These are phyloP conservation scores for Heterodera schachtii DNA, from an alignment of 1,140 invertebrate species.

Conservation along the genomic window DNA sequence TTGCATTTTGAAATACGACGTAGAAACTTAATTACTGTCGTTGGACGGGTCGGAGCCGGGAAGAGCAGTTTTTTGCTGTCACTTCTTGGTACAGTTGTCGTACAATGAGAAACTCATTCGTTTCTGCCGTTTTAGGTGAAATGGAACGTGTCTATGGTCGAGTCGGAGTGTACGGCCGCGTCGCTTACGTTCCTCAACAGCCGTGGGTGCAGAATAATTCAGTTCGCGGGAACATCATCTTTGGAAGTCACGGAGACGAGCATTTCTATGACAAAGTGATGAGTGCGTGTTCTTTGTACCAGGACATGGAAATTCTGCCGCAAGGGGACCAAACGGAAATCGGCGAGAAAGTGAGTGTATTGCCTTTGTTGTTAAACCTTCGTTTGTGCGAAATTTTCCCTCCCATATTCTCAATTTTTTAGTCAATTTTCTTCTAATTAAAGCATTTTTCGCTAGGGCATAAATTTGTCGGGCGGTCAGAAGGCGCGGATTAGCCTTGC, in stretches of 20 bases:
- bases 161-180: conserved; percentile 36
- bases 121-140: conserved; percentile 68
- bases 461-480: conserved; percentile 94
- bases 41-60: conserved; percentile 49
- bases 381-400: no score
- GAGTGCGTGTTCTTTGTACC: conserved; percentile 67
- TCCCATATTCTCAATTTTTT: no score
- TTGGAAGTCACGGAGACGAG: conserved; percentile 75
- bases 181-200: conserved; percentile 81
- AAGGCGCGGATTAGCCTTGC: conserved; percentile 92
- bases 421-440: not conserved
- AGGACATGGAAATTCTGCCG: conserved; percentile 66
- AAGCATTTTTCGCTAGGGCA: conserved; percentile 70
- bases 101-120: not conserved
- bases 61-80: conserved; percentile 45
- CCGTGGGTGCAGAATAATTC: conserved; percentile 94
- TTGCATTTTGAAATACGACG: conserved; percentile 41
- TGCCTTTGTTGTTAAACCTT: no score
- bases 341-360: conserved; percentile 68
- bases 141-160: conserved; percentile 63
- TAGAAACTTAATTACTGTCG: conserved; percentile 35
- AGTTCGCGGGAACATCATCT: conserved; percentile 83
- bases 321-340: conserved; percentile 70
- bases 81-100: conserved; percentile 58
- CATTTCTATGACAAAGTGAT: conserved; percentile 75